Evolutionary conservation across 2,113 vertebrate species (phyloP).

Genomic region (Lanius collurio): DNA sequence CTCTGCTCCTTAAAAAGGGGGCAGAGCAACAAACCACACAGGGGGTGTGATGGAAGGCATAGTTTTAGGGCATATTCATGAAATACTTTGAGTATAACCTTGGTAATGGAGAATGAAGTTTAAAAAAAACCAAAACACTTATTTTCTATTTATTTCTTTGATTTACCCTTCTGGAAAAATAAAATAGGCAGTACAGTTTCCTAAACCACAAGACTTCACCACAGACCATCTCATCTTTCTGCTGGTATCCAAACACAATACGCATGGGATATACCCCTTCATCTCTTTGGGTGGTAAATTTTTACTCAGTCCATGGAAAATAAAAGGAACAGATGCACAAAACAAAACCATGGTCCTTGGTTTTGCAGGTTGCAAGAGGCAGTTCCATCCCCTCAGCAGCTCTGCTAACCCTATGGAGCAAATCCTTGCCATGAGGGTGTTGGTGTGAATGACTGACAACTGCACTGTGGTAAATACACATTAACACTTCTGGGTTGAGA

Average conservation of each 20-base stretch:
- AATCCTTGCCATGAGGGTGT: neutral
- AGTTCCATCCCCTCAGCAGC: neutral
- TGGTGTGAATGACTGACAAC: neutral
- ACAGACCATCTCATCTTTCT: constrained; percentile 56
- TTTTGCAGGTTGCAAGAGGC: constrained; percentile 38
- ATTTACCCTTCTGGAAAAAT: constrained; percentile 58
- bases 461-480: neutral
- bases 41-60: neutral
- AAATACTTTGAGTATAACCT: constrained; percentile 28
- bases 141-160: constrained; percentile 60
- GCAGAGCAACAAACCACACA: neutral
- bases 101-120: constrained; percentile 53
- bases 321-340: constrained; percentile 61
- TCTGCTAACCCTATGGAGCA: neutral
- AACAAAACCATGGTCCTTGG: neutral
- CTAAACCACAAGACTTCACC: constrained; percentile 68
- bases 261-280: constrained; percentile 47
- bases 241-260: constrained; percentile 53
- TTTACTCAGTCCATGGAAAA: constrained; percentile 51
- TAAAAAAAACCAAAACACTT: neutral
- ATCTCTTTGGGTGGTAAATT: constrained; percentile 75
- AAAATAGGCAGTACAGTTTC: constrained; percentile 58
- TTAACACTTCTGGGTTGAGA: constrained; percentile 12
- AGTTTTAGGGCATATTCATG: neutral
- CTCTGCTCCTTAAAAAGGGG: neutral